Evolutionary conservation across 2,113 vertebrate genomes (phyloP).

Genomic region (Lota lota): DNA sequence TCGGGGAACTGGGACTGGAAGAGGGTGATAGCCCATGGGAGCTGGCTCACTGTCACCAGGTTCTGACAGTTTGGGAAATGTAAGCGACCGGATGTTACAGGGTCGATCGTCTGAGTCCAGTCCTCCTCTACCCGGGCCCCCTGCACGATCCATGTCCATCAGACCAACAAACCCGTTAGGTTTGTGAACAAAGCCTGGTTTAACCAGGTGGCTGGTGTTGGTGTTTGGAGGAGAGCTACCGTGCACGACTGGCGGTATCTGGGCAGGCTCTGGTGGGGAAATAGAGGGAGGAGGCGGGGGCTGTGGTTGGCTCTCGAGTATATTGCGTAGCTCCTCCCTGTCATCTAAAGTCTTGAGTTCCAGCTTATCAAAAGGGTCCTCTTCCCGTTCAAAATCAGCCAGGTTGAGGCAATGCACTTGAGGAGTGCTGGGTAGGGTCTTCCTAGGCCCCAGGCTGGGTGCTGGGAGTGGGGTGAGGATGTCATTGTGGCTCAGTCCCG

Average conservation of each 20-base stretch:
- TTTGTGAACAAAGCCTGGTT: constrained; percentile 80
- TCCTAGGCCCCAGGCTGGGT: constrained; percentile 78
- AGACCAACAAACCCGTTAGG: constrained; percentile 90
- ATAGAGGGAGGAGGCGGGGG: constrained; percentile 31
- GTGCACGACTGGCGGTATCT: constrained; percentile 58
- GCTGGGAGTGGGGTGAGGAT: constrained; percentile 95
- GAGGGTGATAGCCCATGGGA: constrained; percentile 40
- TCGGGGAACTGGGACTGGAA: constrained; percentile 35
- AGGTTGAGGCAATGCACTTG: constrained; percentile 85
- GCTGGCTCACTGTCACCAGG: constrained; percentile 75
- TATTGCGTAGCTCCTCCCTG: constrained; percentile 89
- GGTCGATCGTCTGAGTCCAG: constrained; percentile 70
- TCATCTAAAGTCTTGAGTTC: constrained; percentile 96
- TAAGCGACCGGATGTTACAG: constrained; percentile 94
- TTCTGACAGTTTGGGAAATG: constrained; percentile 92
- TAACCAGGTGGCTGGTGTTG: constrained; percentile 47
- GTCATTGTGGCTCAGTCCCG: constrained; percentile 86
- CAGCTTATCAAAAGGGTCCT: constrained; percentile 95
- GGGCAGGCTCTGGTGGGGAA: constrained; percentile 55
- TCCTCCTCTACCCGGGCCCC: constrained; percentile 63
- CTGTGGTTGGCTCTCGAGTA: constrained; percentile 82
- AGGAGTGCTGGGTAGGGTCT: constrained; percentile 77
- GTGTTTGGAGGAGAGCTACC: constrained; percentile 62
- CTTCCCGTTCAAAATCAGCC: constrained; percentile 96
- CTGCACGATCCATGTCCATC: constrained; percentile 82